Evolutionary conservation across 2,113 vertebrate genomes (phyloP), one percentile per base, ranked within the genome.

Genomic region (Mus pahari): DNA sequence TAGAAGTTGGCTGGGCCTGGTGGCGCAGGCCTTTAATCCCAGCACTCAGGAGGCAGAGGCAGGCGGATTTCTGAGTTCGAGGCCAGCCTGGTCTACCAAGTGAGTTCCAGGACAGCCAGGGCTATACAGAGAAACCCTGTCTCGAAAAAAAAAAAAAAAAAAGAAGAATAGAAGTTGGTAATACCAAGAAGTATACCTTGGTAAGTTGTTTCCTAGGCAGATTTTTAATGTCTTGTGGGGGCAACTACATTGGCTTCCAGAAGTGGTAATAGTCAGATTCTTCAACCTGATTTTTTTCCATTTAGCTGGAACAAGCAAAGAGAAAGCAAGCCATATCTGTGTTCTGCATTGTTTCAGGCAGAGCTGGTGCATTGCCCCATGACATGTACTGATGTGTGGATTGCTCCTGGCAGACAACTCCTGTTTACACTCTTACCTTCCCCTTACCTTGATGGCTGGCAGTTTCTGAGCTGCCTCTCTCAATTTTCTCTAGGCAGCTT

Each of bases 221-320:
- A 96, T 96, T 98, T 98, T 91, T 93, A 93, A 92, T 95, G 91
- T 94, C 95, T 98, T 98, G 97, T 97, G 55, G 97, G n/a, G 70
- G 75, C 79, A 97, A 89, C 97, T 98, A 96, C 97, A 96, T 97
- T 97, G 96, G 92, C 96, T 98, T 97, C 93, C 86, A 97, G 96
- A 96, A 94, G 90, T 94, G 93, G 8, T 16, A 98, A 96, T 84
- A 81, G 92, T 97, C 96, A 95, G 3, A 74, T 89, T 91, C 53
- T 96, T 55, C 12, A 92, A 97, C 98, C 81, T 97, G 75, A 97
- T 48, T 48, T 48, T 48, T 48, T 48, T 48, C 97, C 53, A 89
- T 94, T 95, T 79, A 94, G 62, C 88, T 97, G 81, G 90, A 94
- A 88, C 93, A 86, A 90, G 22, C 92, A 77, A 84, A 77, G 12